Evolutionary conservation across 2,888 invertebrate species (phyloP), one percentile per base, ranked within the genome.

Genomic region (Tribolium freemani): DNA sequence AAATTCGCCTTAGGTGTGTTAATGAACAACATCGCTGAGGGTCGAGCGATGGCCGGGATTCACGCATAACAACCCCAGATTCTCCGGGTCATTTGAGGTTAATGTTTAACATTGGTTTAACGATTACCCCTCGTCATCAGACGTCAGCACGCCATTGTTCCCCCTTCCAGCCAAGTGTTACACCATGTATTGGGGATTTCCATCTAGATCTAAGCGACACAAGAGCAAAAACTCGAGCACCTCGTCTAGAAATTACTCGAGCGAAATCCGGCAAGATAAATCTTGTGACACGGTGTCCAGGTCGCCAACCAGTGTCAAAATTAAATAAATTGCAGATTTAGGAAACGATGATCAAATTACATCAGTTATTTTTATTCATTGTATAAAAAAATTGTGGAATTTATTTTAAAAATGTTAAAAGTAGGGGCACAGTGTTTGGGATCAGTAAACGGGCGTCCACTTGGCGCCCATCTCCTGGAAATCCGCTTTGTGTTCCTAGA

Each of bases 71-170:
- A 72, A 63, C 48, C 53, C 30, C 63, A 56, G 68, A 69, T 70
- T 73, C 64, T 64, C 69, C 21, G 58, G 73, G 69, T 73, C 69
- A 69, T 73, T 73, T 66, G 57, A 50, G 64, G 73, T 58, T 73
- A 69, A 70, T 69, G 69, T 73, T 69, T 58, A 69, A 73, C 73
- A 73, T 73, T 60, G 69, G 66, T 66, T 73, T 69, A 73, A 66
- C 58, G 73, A 73, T 73, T 69, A 69, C 54, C 73, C 73, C 66
- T 73, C 69, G 58, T 73, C 73, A 69, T 73, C 69, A 69, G 64
- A 72, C 51, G 72, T 72, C 72, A 69, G 50, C 69, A 45, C 30
- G 68, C 50, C 51, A 72, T 72, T 72, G 68, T 72, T 68, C 50
- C 48, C 72, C 26, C 11, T 53, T 51, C 51, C 53, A 50, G n/a